Evolutionary conservation across 2,113 vertebrate genomes (phyloP).

Genomic region (Pomatostomus ruficeps): DNA sequence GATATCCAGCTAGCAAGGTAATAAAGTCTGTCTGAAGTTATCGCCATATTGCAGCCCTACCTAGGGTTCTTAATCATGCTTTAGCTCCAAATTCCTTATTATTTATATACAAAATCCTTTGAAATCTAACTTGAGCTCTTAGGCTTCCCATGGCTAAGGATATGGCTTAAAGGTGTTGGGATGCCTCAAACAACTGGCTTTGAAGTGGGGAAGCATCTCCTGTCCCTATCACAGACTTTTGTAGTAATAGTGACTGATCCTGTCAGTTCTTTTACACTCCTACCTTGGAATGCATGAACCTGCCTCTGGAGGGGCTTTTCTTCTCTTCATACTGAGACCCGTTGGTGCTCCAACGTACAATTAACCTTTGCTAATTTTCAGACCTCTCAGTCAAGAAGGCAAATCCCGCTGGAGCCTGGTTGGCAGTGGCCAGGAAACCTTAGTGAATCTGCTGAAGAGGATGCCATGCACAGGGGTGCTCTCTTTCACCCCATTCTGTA

Average conservation of each 20-base stretch:
- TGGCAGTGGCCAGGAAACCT: neutral
- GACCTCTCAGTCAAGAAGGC: neutral
- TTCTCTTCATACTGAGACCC: neutral
- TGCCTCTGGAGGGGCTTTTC: neutral
- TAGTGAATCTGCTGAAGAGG: neutral
- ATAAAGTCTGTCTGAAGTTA: neutral
- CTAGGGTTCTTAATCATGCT: neutral
- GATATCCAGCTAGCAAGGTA: neutral
- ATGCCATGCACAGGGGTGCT: neutral
- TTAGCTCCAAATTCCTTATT: neutral
- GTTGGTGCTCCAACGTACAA: neutral
- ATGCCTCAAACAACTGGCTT: neutral
- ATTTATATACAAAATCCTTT: neutral
- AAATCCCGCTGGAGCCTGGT: neutral
- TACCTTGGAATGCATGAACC: neutral
- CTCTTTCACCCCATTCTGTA: neutral
- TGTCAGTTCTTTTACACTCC: neutral
- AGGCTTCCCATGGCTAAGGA: neutral
- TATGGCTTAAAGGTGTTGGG: neutral
- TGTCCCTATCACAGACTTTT: fast-evolving
- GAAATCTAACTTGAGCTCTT: neutral
- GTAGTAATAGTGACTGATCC: neutral
- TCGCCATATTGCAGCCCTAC: neutral
- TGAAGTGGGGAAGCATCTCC: neutral
- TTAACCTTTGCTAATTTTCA: neutral